Evolutionary conservation across 2,797 vertebrate species (phyloP).

Genomic region (Tenualosa thibaudeaui): DNA sequence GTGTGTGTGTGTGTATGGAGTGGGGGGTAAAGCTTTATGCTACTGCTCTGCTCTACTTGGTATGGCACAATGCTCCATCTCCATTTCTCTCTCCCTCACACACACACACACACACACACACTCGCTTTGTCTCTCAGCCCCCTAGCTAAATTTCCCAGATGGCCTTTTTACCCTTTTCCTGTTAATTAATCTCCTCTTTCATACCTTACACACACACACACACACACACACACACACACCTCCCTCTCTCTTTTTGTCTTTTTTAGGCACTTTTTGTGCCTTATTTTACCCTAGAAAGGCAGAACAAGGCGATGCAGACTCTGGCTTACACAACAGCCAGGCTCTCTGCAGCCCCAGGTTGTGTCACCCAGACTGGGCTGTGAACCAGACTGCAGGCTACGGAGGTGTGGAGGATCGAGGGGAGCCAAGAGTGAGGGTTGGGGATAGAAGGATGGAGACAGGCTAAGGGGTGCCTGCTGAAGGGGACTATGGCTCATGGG

Average conservation of each 20-base stretch:
- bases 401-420: background rate
- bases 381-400: conserved; percentile 11
- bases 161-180: conserved; percentile 47
- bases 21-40: too few species aligned
- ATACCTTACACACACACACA: conserved; percentile 26
- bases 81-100: background rate
- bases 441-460: too few species aligned
- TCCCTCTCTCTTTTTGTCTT: background rate
- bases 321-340: conserved; percentile 28
- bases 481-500: background rate
- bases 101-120: background rate
- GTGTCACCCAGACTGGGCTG: conserved; percentile 34
- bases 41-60: background rate
- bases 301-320: conserved; percentile 26
- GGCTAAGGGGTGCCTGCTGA: background rate
- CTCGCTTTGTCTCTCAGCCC: conserved; percentile 36
- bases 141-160: conserved; percentile 47
- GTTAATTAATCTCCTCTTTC: conserved; percentile 61
- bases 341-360: conserved; percentile 15
- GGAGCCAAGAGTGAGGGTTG: background rate
- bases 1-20: background rate
- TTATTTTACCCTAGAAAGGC: background rate
- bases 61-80: background rate
- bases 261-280: background rate
- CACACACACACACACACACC: conserved; percentile 17